These are phyloP conservation scores for Tetheella fluctuosa DNA, from an alignment of 2,888 invertebrate genomes.

Conservation along the genomic window DNA sequence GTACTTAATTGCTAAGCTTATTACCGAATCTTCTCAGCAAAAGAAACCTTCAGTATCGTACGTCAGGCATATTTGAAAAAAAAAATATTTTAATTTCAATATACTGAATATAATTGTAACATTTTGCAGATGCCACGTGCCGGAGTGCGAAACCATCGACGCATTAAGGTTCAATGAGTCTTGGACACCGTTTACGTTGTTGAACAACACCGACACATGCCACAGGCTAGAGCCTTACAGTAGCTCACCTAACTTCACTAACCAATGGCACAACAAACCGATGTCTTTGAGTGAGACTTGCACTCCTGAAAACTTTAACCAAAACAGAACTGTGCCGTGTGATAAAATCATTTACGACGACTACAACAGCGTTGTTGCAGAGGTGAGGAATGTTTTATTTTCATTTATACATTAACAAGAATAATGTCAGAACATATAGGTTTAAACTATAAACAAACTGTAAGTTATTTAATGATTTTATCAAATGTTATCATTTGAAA, in stretches of 20 bases:
- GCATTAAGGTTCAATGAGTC: constrained; percentile 56
- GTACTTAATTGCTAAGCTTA: no score
- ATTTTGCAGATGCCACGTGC: constrained; percentile 63
- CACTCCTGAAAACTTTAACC: constrained; percentile 60
- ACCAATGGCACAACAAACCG: constrained; percentile 18
- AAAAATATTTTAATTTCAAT: no score
- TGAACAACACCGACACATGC: constrained; percentile 69
- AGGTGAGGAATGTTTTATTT: constrained; percentile 74
- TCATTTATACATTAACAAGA: neutral
- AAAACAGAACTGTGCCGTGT: constrained; percentile 67
- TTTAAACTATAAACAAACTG: no score
- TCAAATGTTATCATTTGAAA: no score
- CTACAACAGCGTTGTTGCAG: constrained; percentile 86
- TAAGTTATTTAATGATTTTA: no score
- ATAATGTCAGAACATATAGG: no score
- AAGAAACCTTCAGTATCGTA: no score
- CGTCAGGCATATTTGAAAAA: no score
- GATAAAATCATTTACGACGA: constrained; percentile 84
- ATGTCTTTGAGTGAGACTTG: constrained; percentile 50
- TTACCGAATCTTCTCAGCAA: no score
- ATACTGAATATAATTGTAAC: neutral
- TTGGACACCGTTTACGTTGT: constrained; percentile 76
- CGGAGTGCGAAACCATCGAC: constrained; percentile 62
- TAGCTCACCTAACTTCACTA: constrained; percentile 17
- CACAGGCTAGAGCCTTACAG: constrained; percentile 48